Evolutionary conservation across 2,888 invertebrate genomes (phyloP).

Genomic region (Drosophila sordidula): DNA sequence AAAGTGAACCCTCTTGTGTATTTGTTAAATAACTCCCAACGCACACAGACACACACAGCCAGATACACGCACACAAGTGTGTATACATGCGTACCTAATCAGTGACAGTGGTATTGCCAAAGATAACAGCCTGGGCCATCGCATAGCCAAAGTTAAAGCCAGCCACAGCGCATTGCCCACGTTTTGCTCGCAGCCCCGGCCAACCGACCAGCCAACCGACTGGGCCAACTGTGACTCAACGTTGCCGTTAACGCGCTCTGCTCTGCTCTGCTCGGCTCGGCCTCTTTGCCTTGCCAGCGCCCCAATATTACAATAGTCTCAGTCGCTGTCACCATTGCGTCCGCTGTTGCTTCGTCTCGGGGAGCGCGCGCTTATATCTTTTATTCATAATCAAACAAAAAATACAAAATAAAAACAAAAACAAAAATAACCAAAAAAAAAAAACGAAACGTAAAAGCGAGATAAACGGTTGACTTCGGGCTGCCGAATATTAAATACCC

Average conservation of each 20-base stretch:
- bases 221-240: slow-evolving; percentile 68
- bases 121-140: slow-evolving; percentile 55
- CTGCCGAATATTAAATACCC: no score
- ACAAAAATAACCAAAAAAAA: slow-evolving; percentile 2
- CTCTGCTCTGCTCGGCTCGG: background rate
- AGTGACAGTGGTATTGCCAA: slow-evolving; percentile 62
- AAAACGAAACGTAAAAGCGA: background rate
- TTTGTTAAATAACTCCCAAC: slow-evolving; percentile 54
- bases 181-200: slow-evolving; percentile 35
- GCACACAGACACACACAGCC: slow-evolving; percentile 11
- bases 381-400: slow-evolving; percentile 56
- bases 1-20: slow-evolving; percentile 32
- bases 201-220: slow-evolving; percentile 10
- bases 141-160: slow-evolving; percentile 20
- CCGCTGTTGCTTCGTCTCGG: slow-evolving; percentile 20
- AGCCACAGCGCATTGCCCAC: slow-evolving; percentile 29
- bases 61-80: slow-evolving; percentile 5
- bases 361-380: slow-evolving; percentile 19
- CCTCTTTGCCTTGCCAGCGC: slow-evolving; percentile 34
- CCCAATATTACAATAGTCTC: slow-evolving; percentile 39
- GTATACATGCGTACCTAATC: slow-evolving; percentile 63
- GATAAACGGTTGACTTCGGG: background rate
- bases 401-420: slow-evolving; percentile 10
- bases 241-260: slow-evolving; percentile 24
- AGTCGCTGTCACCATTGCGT: slow-evolving; percentile 29